Evolutionary conservation across 2,113 vertebrate species (phyloP).

Genomic region (Glareola pratincola): DNA sequence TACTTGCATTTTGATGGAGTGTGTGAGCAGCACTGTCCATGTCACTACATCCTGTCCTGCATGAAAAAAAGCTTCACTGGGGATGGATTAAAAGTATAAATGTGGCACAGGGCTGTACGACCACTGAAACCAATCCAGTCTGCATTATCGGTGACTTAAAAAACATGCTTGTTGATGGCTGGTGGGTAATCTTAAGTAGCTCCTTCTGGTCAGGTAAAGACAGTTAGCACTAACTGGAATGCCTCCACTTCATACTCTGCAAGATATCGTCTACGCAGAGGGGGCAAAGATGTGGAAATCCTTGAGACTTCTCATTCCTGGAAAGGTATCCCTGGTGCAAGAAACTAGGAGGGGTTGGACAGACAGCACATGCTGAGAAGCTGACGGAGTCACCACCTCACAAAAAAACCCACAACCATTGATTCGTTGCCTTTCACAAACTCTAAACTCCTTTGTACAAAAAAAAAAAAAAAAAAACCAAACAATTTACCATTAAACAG

Average conservation of each 20-base stretch:
- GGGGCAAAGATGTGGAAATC: neutral
- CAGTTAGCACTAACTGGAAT: neutral
- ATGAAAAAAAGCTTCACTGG: rapidly evolving
- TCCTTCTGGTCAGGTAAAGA: neutral
- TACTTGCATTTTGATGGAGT: neutral
- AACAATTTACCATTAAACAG: neutral
- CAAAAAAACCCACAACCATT: neutral
- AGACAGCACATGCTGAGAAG: neutral
- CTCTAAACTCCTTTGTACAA: neutral
- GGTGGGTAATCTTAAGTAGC: neutral
- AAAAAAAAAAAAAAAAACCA: neutral
- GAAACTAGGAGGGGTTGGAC: neutral
- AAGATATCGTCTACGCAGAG: neutral
- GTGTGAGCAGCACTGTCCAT: neutral
- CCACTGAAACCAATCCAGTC: neutral
- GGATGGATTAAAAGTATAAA: neutral
- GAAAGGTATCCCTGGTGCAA: neutral
- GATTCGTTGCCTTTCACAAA: neutral
- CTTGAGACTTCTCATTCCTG: neutral
- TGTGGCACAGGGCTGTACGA: neutral
- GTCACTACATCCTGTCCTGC: rapidly evolving
- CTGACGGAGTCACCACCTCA: neutral
- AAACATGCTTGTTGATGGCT: neutral
- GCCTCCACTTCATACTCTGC: neutral
- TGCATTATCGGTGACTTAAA: neutral